These are phyloP conservation scores for Protosalanx chinensis DNA, from an alignment of 2,797 vertebrate genomes.

Conservation along the genomic window DNA sequence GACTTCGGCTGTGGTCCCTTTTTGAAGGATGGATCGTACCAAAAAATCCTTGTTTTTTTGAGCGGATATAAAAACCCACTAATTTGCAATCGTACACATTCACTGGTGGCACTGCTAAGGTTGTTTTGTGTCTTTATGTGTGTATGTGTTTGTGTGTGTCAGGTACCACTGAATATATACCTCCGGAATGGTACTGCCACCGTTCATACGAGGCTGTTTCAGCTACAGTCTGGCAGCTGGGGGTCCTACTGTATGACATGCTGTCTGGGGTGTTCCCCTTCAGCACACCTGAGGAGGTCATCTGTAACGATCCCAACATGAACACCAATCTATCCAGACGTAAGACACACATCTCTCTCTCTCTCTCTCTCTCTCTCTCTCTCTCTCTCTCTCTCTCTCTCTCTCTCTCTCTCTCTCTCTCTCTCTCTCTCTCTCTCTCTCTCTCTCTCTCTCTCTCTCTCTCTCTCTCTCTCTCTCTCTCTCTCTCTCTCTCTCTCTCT, in stretches of 20 bases:
- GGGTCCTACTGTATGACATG: conserved; percentile 22
- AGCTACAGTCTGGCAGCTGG: conserved; percentile 25
- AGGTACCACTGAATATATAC: conserved; percentile 20
- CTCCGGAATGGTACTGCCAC: conserved; percentile 18
- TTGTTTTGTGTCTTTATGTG: neutral
- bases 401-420: too few relatives aligned
- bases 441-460: too few relatives aligned
- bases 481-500: too few relatives aligned
- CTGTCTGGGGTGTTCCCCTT: conserved; percentile 20
- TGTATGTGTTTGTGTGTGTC: neutral
- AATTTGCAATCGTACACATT: neutral
- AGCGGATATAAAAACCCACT: neutral
- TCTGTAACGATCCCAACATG: conserved; percentile 21
- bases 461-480: too few relatives aligned
- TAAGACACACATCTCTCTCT: too few relatives aligned
- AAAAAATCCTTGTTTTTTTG: conserved; percentile 10
- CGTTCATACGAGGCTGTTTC: conserved; percentile 13
- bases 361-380: too few relatives aligned
- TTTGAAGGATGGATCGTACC: conserved; percentile 7
- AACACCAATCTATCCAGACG: conserved; percentile 11
- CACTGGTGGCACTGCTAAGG: neutral
- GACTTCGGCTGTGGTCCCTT: conserved; percentile 30
- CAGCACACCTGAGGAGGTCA: conserved; percentile 3
- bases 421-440: too few relatives aligned
- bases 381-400: too few relatives aligned